A percentile compares a stretch with the other conserved stretches of the same genome.
phyloP scores from a whole-genome alignment of 2,888 invertebrate species.

The Plebejus anna region DNA sequence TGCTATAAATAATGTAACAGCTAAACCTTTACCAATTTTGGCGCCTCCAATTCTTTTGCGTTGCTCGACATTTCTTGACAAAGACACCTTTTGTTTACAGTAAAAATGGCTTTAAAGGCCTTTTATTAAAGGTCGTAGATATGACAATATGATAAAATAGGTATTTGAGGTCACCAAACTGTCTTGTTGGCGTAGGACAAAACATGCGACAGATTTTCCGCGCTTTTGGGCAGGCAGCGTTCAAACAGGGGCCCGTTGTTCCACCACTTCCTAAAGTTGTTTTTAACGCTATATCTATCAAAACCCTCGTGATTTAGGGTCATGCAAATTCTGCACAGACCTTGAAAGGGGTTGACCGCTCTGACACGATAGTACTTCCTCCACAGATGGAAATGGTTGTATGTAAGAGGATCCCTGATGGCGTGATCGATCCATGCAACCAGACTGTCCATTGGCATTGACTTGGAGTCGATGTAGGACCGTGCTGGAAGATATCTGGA shows the following conservation, averaged over 20 bases:
- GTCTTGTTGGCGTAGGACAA: conserved; percentile 43
- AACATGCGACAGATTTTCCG: conserved; percentile 42
- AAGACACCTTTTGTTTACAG: conserved; percentile 19
- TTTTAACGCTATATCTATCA: conserved; percentile 41
- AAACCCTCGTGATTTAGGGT: conserved; percentile 48
- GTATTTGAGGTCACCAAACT: neutral
- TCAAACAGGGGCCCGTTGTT: conserved; percentile 44
- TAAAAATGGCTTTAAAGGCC: conserved; percentile 12
- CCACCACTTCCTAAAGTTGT: conserved; percentile 62
- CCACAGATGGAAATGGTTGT: conserved; percentile 55
- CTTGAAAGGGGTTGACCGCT: conserved; percentile 43
- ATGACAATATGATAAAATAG: neutral
- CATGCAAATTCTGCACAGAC: conserved; percentile 56
- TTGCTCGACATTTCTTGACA: conserved; percentile 7
- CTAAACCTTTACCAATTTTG: conserved; percentile 10
- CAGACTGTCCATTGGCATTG: conserved; percentile 43
- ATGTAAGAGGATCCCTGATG: conserved; percentile 47
- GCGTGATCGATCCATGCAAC: conserved; percentile 48
- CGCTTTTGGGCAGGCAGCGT: conserved; percentile 43
- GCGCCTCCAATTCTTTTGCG: neutral
- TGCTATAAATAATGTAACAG: neutral
- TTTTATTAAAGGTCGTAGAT: neutral
- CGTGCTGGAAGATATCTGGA: conserved; percentile 61
- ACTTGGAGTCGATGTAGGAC: conserved; percentile 54
- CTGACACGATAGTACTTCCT: conserved; percentile 52